Evolutionary conservation across 2,797 vertebrate genomes (phyloP).

Genomic region (Sebastes ruberrimus): DNA sequence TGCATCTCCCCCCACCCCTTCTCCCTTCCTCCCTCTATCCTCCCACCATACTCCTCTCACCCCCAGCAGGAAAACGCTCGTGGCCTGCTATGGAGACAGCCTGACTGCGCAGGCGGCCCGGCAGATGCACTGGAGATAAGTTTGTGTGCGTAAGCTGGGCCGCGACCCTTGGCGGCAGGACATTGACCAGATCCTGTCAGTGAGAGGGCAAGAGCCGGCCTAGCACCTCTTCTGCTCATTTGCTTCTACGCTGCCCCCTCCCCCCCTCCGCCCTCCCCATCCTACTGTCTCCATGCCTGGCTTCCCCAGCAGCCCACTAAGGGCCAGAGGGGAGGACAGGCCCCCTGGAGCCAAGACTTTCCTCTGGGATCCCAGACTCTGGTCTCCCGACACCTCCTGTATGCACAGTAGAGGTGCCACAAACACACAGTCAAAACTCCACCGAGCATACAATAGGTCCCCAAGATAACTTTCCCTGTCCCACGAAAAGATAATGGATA

Average conservation of each 20-base stretch:
- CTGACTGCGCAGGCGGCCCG: slow-evolving; percentile 96
- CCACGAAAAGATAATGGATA: slow-evolving; percentile 77
- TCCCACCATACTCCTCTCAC: slow-evolving; percentile 60
- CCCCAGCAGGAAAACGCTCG: slow-evolving; percentile 89
- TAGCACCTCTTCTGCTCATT: slow-evolving; percentile 71
- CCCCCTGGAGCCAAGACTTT: slow-evolving; percentile 87
- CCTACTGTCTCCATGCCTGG: slow-evolving; percentile 72
- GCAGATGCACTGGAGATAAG: slow-evolving; percentile 98
- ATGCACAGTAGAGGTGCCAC: slow-evolving; percentile 83
- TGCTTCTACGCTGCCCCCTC: slow-evolving; percentile 26
- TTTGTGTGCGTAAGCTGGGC: slow-evolving; percentile 98
- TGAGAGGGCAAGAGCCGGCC: slow-evolving; percentile 88
- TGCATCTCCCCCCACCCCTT: slow-evolving; percentile 36
- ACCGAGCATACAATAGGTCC: slow-evolving; percentile 76
- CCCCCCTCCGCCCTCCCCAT: slow-evolving; percentile 54
- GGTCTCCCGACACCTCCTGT: slow-evolving; percentile 83
- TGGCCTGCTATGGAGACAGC: slow-evolving; percentile 94
- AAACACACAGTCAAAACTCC: slow-evolving; percentile 78
- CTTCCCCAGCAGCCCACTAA: slow-evolving; percentile 69
- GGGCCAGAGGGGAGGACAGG: slow-evolving; percentile 74
- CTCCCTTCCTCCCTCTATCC: slow-evolving; percentile 56
- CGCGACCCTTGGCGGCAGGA: slow-evolving; percentile 96
- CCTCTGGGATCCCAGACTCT: slow-evolving; percentile 83
- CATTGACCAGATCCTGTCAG: slow-evolving; percentile 99
- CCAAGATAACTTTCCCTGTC: slow-evolving; percentile 79